These are phyloP conservation scores for Sympetrum striolatum DNA, from an alignment of 2,888 invertebrate species.

Conservation along the genomic window DNA sequence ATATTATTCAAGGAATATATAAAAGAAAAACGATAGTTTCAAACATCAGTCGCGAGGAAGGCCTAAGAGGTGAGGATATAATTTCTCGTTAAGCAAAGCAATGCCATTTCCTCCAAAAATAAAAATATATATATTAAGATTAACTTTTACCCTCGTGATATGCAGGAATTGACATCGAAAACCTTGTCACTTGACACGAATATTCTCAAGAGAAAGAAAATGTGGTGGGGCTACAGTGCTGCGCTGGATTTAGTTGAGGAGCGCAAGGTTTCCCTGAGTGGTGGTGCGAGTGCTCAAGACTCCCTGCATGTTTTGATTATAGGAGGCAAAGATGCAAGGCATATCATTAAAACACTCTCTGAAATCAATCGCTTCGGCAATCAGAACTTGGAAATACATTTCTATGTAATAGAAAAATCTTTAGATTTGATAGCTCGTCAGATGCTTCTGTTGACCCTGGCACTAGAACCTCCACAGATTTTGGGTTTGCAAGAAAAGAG, in stretches of 20 bases:
- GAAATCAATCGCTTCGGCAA: conserved; percentile 69
- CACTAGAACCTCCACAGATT: conserved; percentile 71
- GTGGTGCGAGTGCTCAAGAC: conserved; percentile 57
- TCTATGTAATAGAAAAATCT: conserved; percentile 77
- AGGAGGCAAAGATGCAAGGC: conserved; percentile 82
- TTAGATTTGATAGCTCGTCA: conserved; percentile 81
- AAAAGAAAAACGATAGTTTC: too few relatives aligned
- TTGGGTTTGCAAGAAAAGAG: conserved; percentile 77
- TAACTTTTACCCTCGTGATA: neutral
- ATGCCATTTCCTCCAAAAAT: too few relatives aligned
- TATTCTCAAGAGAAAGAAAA: neutral
- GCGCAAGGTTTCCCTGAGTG: conserved; percentile 50
- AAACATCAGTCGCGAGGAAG: too few relatives aligned
- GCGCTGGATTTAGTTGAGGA: conserved; percentile 76
- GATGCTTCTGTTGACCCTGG: conserved; percentile 74
- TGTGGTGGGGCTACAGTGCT: conserved; percentile 81
- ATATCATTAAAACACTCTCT: conserved; percentile 80
- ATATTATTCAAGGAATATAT: too few relatives aligned
- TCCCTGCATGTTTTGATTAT: conserved; percentile 77
- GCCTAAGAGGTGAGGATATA: too few relatives aligned
- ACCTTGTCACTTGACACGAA: neutral
- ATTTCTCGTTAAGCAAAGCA: too few relatives aligned
- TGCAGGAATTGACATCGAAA: neutral
- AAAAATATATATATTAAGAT: neutral
- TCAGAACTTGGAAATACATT: conserved; percentile 65